Conservation (phyloP, 2,888 invertebrate species). For the Cabera pusaria region DNA sequence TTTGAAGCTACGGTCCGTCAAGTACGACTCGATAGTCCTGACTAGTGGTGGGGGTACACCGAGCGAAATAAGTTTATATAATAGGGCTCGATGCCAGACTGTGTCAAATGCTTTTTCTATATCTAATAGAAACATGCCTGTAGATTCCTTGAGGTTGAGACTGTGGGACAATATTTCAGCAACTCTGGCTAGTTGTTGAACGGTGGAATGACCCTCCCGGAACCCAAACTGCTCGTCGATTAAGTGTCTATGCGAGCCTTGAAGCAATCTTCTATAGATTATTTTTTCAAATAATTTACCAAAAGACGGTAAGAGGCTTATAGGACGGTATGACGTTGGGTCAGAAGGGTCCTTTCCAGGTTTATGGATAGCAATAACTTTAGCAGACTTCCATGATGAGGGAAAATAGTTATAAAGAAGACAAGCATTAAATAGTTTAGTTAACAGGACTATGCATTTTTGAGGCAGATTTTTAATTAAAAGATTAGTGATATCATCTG, state of each 20-base stretch:
- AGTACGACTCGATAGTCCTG: not conserved
- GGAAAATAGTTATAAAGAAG: conserved; percentile 3
- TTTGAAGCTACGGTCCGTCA: not conserved
- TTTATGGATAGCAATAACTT: conserved; percentile 10
- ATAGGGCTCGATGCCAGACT: conserved; percentile 4
- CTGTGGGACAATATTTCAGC: conserved; percentile 4
- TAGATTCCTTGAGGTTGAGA: conserved; percentile 3
- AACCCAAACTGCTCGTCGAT: conserved; percentile 13
- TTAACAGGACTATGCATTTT: conserved; percentile 2
- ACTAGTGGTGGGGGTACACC: not conserved
- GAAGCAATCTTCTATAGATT: not conserved
- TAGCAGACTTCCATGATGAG: conserved; percentile 4
- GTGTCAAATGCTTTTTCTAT: too few species aligned
- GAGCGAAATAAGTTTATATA: not conserved
- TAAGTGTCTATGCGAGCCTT: not conserved
- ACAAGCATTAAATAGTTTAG: conserved; percentile 11
- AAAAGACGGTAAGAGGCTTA: conserved; percentile 3
- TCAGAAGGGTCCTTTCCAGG: conserved; percentile 5
- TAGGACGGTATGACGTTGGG: conserved; percentile 5
- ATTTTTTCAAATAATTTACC: conserved; percentile 13
- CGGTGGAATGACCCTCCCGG: conserved; percentile 4
- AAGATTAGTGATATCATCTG: conserved; percentile 7
- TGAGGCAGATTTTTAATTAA: conserved; percentile 6
- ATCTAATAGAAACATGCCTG: conserved; percentile 3
- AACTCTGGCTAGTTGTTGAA: conserved; percentile 5